A percentile compares a stretch with the other conserved stretches of the same genome.
Conservation (phyloP, 1,140 invertebrate genomes). For the Psix sp. region DNA sequence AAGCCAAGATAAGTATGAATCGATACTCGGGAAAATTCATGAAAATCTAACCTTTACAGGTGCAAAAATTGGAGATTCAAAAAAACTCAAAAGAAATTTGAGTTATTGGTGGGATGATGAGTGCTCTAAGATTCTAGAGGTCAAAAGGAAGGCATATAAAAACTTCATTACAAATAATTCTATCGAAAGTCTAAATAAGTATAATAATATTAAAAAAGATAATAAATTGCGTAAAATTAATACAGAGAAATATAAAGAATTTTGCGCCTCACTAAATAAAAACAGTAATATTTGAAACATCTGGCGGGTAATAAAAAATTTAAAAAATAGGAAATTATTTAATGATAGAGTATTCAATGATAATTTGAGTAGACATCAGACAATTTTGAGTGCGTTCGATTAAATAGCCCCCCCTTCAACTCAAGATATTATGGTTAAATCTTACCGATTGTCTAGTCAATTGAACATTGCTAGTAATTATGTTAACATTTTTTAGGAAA, state of each 20-base stretch:
- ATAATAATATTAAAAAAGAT: constrained; percentile 7
- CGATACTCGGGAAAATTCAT: too few species aligned
- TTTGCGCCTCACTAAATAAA: not conserved
- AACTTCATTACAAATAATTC: not conserved
- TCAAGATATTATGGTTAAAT: too few species aligned
- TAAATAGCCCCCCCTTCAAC: not conserved
- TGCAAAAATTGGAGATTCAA: not conserved
- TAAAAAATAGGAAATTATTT: constrained; percentile 1
- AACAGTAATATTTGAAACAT: not conserved
- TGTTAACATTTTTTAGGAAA: too few species aligned
- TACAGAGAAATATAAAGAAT: not conserved
- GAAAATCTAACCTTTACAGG: too few species aligned
- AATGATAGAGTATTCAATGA: not conserved
- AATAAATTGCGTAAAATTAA: constrained; percentile 1
- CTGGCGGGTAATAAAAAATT: constrained; percentile 1
- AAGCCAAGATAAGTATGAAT: too few species aligned
- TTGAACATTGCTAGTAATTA: too few species aligned
- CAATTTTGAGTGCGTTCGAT: constrained; percentile 9
- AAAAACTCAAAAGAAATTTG: not conserved
- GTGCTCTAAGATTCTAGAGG: not conserved
- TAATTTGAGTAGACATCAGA: not conserved
- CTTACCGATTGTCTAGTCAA: too few species aligned
- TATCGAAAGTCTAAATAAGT: not conserved
- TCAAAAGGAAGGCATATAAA: not conserved
- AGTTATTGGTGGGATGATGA: constrained; percentile 10